These are phyloP conservation scores for Ganaspis sp. DNA, from an alignment of 1,140 invertebrate genomes.

Conservation along the genomic window DNA sequence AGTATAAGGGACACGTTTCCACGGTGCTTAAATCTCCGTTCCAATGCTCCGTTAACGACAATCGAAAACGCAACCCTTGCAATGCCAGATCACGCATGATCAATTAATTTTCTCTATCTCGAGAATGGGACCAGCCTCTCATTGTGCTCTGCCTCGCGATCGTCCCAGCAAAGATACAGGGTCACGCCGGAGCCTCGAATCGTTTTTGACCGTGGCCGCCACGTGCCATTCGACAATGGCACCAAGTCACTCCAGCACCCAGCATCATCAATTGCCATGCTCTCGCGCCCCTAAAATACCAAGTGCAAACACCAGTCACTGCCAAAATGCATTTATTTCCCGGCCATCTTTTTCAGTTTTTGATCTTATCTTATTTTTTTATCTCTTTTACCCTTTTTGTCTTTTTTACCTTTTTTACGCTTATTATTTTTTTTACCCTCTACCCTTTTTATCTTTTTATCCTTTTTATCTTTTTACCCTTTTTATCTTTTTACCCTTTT, in stretches of 20 bases:
- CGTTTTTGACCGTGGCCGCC: conserved; percentile 57
- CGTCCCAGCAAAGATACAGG: conserved; percentile 35
- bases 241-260: conserved; percentile 66
- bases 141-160: conserved; percentile 30
- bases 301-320: conserved; percentile 73
- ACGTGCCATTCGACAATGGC: conserved; percentile 73
- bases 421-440: no score
- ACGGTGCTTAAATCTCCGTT: conserved; percentile 57
- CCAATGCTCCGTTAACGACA: conserved; percentile 41
- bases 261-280: conserved; percentile 66
- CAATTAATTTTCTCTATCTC: conserved; percentile 73
- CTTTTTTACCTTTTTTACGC: no score
- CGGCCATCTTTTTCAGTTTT: no score
- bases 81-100: conserved; percentile 72
- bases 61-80: conserved; percentile 62
- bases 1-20: conserved; percentile 52
- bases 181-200: conserved; percentile 42
- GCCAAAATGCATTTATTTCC: conserved; percentile 67
- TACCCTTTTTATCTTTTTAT: no score
- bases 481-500: no score
- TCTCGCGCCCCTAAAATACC: conserved; percentile 70
- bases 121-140: conserved; percentile 39
- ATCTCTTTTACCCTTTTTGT: conserved; percentile 64
- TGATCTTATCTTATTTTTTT: no score
- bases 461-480: no score